Evolutionary conservation across 2,797 vertebrate genomes (phyloP).

Genomic region (Pipistrellus nathusii): DNA sequence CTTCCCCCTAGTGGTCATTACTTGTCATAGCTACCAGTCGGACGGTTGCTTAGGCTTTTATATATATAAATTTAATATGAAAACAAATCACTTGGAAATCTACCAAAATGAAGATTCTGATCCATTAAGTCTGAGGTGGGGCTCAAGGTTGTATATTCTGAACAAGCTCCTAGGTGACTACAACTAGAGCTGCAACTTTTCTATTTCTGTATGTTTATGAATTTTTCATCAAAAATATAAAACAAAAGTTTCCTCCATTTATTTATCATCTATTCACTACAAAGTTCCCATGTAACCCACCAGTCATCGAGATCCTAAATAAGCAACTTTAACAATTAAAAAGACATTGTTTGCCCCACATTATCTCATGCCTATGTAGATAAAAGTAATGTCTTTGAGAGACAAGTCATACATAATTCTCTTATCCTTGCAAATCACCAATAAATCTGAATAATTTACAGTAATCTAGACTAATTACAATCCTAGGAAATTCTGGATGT

Average conservation of each 20-base stretch:
- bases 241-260: background rate
- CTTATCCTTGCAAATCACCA: background rate
- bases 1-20: no score
- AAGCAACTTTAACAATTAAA: background rate
- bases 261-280: background rate
- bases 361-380: background rate
- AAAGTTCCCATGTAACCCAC: background rate
- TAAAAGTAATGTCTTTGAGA: background rate
- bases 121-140: background rate
- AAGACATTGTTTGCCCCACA: background rate
- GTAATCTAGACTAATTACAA: background rate
- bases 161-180: conserved; percentile 10
- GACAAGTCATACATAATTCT: background rate
- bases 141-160: background rate
- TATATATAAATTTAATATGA: background rate
- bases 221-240: background rate
- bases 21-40: no score
- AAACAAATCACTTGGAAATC: conserved; percentile 7
- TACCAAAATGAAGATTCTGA: conserved; percentile 27
- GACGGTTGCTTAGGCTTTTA: no score
- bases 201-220: conserved; percentile 17
- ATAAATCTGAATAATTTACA: background rate
- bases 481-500: background rate
- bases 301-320: background rate
- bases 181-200: background rate